These are phyloP conservation scores for Calameuta idolon DNA, from an alignment of 2,888 invertebrate genomes.

Conservation along the genomic window DNA sequence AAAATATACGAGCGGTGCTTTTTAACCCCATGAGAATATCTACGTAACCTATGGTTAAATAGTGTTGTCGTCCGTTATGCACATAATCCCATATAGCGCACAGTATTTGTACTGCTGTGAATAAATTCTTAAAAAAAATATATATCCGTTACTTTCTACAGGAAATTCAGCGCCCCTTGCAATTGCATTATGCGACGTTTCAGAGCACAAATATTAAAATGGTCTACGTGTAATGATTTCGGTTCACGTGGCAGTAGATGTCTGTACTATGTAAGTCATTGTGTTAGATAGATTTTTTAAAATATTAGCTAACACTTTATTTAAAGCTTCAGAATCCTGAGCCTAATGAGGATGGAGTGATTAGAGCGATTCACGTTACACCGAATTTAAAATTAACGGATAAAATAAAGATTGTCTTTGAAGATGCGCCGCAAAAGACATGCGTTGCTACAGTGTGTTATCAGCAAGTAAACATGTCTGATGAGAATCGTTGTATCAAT, in stretches of 20 bases:
- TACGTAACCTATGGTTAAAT: neutral
- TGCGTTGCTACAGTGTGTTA: constrained; percentile 38
- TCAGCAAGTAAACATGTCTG: neutral
- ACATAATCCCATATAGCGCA: neutral
- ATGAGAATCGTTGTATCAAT: neutral
- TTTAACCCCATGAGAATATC: constrained; percentile 17
- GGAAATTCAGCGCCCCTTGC: constrained; percentile 48
- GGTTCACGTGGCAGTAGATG: constrained; percentile 36
- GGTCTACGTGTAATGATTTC: constrained; percentile 41
- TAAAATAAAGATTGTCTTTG: constrained; percentile 38
- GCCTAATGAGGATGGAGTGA: constrained; percentile 30
- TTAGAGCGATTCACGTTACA: constrained; percentile 39
- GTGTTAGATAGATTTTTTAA: neutral
- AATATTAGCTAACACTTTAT: neutral
- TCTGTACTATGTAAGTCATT: constrained; percentile 37
- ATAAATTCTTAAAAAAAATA: neutral
- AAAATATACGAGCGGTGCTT: constrained; percentile 32
- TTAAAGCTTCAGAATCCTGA: constrained; percentile 25
- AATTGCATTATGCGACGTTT: constrained; percentile 44
- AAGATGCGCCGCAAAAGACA: constrained; percentile 31
- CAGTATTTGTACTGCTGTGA: neutral
- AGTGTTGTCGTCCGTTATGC: neutral
- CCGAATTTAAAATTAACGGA: constrained; percentile 32
- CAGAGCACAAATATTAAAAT: constrained; percentile 47
- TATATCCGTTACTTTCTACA: constrained; percentile 16